Evolutionary conservation across 2,888 invertebrate species (phyloP).

Genomic region (Himalopsyche anomala): DNA sequence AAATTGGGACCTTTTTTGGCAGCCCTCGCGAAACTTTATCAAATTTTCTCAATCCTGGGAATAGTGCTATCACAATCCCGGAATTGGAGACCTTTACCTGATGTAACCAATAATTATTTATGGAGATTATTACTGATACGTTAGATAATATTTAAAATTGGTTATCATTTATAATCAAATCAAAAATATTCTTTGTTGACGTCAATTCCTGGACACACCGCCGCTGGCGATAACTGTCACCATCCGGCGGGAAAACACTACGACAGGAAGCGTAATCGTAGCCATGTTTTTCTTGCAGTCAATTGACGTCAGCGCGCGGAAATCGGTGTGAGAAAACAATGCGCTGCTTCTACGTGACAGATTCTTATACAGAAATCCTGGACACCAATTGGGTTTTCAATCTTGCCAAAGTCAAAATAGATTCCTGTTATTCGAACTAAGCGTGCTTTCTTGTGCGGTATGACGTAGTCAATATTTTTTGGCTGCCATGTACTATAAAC

Average conservation of each 20-base stretch:
- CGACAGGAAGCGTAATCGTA: conserved; percentile 22
- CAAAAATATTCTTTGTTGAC: background rate
- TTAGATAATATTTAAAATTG: too few relatives aligned
- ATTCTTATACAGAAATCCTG: conserved; percentile 39
- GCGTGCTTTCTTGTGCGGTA: background rate
- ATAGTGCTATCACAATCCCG: too few relatives aligned
- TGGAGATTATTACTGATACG: too few relatives aligned
- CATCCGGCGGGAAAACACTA: conserved; percentile 27
- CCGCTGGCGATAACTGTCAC: conserved; percentile 4
- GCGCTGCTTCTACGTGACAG: conserved; percentile 39
- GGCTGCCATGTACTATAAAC: background rate
- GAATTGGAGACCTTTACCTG: too few relatives aligned
- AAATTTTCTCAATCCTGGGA: too few relatives aligned
- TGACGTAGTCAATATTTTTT: background rate
- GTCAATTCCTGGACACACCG: background rate
- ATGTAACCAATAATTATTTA: too few relatives aligned
- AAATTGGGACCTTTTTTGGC: too few relatives aligned
- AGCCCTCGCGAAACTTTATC: too few relatives aligned
- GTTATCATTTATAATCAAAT: too few relatives aligned
- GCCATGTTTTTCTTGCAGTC: conserved; percentile 47
- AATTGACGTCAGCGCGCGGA: conserved; percentile 47
- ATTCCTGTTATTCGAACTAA: conserved; percentile 4
- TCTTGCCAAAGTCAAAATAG: conserved; percentile 48
- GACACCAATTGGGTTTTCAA: conserved; percentile 39
- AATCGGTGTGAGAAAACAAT: conserved; percentile 45